phyloP scores from a whole-genome alignment of 2,888 invertebrate species.

The Agrotis segetum region DNA sequence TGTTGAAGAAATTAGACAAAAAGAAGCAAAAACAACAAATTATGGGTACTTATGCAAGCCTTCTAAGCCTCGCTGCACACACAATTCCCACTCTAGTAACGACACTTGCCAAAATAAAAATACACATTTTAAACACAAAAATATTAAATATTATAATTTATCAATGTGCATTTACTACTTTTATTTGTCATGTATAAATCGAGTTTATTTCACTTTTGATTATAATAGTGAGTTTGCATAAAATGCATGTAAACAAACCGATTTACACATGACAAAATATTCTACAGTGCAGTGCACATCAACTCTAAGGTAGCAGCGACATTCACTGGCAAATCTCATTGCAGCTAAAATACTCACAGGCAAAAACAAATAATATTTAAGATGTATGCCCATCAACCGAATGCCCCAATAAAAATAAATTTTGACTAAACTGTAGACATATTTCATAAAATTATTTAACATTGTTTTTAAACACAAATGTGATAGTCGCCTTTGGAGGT shows the following conservation, averaged over 20 bases:
- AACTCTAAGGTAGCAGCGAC: constrained; percentile 73
- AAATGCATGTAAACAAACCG: constrained; percentile 17
- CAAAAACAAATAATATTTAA: constrained; percentile 64
- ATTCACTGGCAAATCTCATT: constrained; percentile 74
- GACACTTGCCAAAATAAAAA: constrained; percentile 66
- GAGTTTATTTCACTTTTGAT: constrained; percentile 1
- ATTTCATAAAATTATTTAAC: constrained; percentile 7
- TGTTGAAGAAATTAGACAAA: constrained; percentile 93
- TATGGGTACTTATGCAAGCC: constrained; percentile 84
- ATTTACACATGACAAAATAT: constrained; percentile 74
- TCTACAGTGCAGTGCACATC: constrained; percentile 75
- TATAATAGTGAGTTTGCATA: constrained; percentile 10
- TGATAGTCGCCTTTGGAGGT: constrained; percentile 20
- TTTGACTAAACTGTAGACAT: constrained; percentile 22
- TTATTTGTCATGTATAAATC: constrained; percentile 69
- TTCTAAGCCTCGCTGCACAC: constrained; percentile 79
- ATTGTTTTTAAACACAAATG: constrained; percentile 8
- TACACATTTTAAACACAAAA: constrained; percentile 72
- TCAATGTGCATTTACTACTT: constrained; percentile 64
- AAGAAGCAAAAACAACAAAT: constrained; percentile 86
- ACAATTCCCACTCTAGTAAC: constrained; percentile 80
- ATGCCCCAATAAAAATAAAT: constrained; percentile 71
- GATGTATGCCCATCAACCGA: constrained; percentile 71
- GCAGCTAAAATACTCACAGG: constrained; percentile 74
- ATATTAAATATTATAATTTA: constrained; percentile 52